phyloP scores from a whole-genome alignment of 2,888 invertebrate species.

The Scaptomyza caliginosa region DNA sequence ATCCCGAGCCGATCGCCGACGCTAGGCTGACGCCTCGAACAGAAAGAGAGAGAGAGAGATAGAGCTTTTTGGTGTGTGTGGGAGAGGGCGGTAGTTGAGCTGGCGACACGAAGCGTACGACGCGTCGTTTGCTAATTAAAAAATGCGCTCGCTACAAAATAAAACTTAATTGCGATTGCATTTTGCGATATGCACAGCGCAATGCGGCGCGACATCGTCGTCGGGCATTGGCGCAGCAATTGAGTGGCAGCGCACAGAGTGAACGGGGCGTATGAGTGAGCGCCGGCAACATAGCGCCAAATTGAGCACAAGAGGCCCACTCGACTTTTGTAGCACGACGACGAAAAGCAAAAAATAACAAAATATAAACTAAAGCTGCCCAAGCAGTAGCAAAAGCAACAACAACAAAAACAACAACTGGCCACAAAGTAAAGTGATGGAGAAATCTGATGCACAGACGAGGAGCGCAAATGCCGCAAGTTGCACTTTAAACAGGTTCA shows the following conservation, averaged over 20 bases:
- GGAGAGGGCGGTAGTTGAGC: conserved; percentile 42
- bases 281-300: conserved; percentile 42
- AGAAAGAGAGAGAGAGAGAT: neutral
- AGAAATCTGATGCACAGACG: conserved; percentile 58
- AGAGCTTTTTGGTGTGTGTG: conserved; percentile 25
- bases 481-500: conserved; percentile 67
- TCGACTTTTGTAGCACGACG: conserved; percentile 53
- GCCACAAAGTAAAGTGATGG: conserved; percentile 38
- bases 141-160: conserved; percentile 79
- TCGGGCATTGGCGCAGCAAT: conserved; percentile 61
- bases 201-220: conserved; percentile 33
- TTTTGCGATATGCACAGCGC: conserved; percentile 70
- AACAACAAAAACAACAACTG: conserved; percentile 23
- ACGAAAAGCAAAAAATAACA: conserved; percentile 10
- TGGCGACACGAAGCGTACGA: conserved; percentile 59
- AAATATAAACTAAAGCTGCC: conserved; percentile 15
- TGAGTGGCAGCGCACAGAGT: conserved; percentile 34
- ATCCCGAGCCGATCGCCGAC: neutral
- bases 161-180: conserved; percentile 81
- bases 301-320: conserved; percentile 65
- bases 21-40: conserved; percentile 15
- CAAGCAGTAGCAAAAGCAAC: conserved; percentile 12
- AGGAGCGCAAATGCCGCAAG: conserved; percentile 50
- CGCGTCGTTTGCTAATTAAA: conserved; percentile 75
- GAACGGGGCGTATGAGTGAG: conserved; percentile 51